Percentiles rank a stretch among this genome's conserved stretches.
These are phyloP conservation scores for Python bivittatus DNA, from an alignment of 2,113 vertebrate genomes.

Conservation along the genomic window DNA sequence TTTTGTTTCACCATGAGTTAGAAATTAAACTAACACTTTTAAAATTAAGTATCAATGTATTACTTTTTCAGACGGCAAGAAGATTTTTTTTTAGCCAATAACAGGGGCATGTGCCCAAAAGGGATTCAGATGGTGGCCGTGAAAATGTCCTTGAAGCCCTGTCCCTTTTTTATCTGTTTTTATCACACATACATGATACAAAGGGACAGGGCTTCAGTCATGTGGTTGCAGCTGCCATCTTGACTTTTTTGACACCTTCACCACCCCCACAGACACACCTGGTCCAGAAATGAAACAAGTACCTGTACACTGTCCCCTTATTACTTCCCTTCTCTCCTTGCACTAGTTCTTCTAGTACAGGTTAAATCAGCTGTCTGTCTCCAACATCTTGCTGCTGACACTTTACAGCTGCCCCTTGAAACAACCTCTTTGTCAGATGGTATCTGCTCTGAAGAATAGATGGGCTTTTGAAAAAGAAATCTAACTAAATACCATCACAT, in stretches of 20 bases:
- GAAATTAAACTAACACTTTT: neutral
- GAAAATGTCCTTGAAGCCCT: neutral
- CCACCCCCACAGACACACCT: neutral
- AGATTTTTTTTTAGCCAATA: neutral
- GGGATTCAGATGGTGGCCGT: neutral
- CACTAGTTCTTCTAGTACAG: too few relatives aligned
- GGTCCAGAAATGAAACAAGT: neutral
- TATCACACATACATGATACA: neutral
- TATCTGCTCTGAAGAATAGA: too few relatives aligned
- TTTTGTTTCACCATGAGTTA: neutral
- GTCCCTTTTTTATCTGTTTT: neutral
- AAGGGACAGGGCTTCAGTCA: neutral
- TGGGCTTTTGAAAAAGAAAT: neutral
- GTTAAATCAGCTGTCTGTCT: too few relatives aligned
- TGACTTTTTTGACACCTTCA: neutral
- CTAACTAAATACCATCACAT: neutral
- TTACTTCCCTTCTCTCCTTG: neutral
- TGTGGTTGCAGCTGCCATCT: neutral
- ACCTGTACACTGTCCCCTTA: neutral
- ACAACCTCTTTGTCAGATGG: too few relatives aligned
- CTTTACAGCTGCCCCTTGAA: too few relatives aligned
- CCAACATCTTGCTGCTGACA: too few relatives aligned
- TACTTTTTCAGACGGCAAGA: neutral
- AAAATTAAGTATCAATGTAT: neutral
- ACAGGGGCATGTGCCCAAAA: neutral